A percentile compares a stretch with the other conserved stretches of the same genome.
Evolutionary conservation across 2,888 invertebrate species (phyloP).

Genomic region (Tachina lurida): DNA sequence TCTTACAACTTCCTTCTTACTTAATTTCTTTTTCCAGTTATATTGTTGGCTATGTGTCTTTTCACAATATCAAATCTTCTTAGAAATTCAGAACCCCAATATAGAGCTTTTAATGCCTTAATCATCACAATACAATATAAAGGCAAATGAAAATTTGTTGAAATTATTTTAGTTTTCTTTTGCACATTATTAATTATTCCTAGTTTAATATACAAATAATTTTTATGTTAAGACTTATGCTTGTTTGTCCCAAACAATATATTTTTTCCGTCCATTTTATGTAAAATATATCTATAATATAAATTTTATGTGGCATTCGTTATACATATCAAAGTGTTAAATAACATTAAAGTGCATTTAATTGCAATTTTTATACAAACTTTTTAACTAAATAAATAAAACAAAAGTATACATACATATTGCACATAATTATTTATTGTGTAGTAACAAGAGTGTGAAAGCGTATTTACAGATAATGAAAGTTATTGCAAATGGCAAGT

Average conservation of each 20-base stretch:
- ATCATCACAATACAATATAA: background rate
- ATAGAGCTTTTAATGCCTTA: conserved; percentile 87
- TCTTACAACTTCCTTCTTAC: background rate
- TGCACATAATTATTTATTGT: too few relatives aligned
- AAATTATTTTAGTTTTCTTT: conserved; percentile 44
- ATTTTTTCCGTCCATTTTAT: conserved; percentile 62
- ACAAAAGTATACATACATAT: background rate
- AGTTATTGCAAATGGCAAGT: too few relatives aligned
- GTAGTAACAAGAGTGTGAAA: too few relatives aligned
- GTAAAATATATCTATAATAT: conserved; percentile 17
- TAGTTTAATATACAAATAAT: background rate
- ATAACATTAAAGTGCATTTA: conserved; percentile 15
- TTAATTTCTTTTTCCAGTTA: conserved; percentile 84
- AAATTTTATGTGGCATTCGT: background rate
- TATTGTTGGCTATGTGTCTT: conserved; percentile 94
- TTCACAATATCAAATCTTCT: conserved; percentile 92
- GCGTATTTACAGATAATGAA: too few relatives aligned
- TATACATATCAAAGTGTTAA: conserved; percentile 37
- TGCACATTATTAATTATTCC: conserved; percentile 24
- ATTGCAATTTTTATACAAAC: background rate
- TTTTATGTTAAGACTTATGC: conserved; percentile 9
- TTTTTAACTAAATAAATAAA: conserved; percentile 10
- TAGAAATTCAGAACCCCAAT: conserved; percentile 92
- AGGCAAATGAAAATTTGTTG: background rate
- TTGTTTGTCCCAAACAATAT: background rate